Percentiles rank a stretch among this genome's conserved stretches.
Conservation (phyloP, 1,140 invertebrate species). For the Nomia melanderi region DNA sequence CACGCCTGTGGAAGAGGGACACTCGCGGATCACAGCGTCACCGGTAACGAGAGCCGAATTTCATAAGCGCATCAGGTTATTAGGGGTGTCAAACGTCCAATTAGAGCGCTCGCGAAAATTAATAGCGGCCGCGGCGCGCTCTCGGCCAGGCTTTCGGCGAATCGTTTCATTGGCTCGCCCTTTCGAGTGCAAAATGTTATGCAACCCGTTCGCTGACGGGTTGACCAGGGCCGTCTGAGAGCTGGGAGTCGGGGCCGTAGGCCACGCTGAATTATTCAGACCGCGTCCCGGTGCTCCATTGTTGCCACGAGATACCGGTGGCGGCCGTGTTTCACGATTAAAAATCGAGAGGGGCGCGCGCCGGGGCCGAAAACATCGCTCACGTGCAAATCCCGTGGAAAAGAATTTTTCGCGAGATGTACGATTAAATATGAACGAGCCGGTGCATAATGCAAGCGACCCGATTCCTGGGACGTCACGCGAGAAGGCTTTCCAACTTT, state of each 20-base stretch:
- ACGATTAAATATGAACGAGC: constrained; percentile 8
- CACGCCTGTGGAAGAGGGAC: constrained; percentile 7
- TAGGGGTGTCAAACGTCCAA: constrained; percentile 58
- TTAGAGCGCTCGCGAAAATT: constrained; percentile 51
- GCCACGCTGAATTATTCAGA: constrained; percentile 54
- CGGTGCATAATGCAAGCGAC: constrained; percentile 36
- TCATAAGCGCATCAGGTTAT: constrained; percentile 50
- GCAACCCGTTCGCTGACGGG: constrained; percentile 3
- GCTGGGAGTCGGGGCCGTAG: constrained; percentile 37
- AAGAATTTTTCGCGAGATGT: constrained; percentile 4
- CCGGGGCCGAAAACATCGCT: constrained; percentile 5
- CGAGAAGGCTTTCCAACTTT: constrained; percentile 3
- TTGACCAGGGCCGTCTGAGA: constrained; percentile 34
- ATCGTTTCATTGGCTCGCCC: constrained; percentile 13
- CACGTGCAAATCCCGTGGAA: constrained; percentile 22
- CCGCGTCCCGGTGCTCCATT: constrained; percentile 34
- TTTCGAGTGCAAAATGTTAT: constrained; percentile 38
- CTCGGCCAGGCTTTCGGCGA: constrained; percentile 18
- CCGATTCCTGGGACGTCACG: background rate
- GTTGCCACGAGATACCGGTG: constrained; percentile 36
- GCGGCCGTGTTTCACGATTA: constrained; percentile 46
- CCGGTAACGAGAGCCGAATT: constrained; percentile 42
- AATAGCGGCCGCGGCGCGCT: constrained; percentile 26
- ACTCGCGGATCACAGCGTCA: constrained; percentile 1
- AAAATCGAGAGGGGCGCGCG: constrained; percentile 38